Base-by-base conservation (phyloP, 2,113 vertebrate genomes). In the Propithecus coquereli region DNA sequence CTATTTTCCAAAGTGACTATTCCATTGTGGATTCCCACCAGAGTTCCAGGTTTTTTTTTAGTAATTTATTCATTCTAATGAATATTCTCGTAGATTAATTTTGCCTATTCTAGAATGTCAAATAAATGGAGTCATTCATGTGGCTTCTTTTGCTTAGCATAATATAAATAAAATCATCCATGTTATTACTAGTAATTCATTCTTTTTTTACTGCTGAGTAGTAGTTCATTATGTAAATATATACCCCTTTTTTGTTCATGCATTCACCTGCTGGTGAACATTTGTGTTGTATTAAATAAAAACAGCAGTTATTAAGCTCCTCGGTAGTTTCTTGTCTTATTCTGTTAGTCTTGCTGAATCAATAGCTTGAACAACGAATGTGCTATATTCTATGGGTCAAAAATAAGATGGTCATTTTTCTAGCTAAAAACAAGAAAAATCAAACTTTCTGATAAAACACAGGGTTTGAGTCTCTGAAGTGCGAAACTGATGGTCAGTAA, bases 401-500 rank as follows among this genome's bases (percentile, higher is more conserved):
- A 99, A 98, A 98, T 97, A 98, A 98, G 92, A 94, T 96, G 87
- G 97, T 97, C 96, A 94, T 97, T 98, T 97, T 98, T 96, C 83
- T 95, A 98, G 95, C 90, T 96, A 83, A 98, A 84, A 98, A 95
- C 52, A 98, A 97, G 86, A 94, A 98, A 94, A 98, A 90, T 88
- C 96, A 95, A 94, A 97, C 95, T 96, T 98, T 98, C 92, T 97
- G 96, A 97, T 98, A 99, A 99, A 99, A 97, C 97, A 98, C 98
- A 98, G 98, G 97, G 98, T 98, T 97, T 98, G 97, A 98, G 89
- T 97, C 99, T 99, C 98, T 99, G 99, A 99, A 99, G 99, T 99
- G 99, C 99, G 99, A 99, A 99, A 99, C 98, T 98, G 99, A 99
- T 99, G 98, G 98, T 99, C 99, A 98, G 98, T 98, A 97, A 98